These are phyloP conservation scores for Forbesichthys papilliferus DNA, from an alignment of 2,113 vertebrate genomes.

Conservation along the genomic window DNA sequence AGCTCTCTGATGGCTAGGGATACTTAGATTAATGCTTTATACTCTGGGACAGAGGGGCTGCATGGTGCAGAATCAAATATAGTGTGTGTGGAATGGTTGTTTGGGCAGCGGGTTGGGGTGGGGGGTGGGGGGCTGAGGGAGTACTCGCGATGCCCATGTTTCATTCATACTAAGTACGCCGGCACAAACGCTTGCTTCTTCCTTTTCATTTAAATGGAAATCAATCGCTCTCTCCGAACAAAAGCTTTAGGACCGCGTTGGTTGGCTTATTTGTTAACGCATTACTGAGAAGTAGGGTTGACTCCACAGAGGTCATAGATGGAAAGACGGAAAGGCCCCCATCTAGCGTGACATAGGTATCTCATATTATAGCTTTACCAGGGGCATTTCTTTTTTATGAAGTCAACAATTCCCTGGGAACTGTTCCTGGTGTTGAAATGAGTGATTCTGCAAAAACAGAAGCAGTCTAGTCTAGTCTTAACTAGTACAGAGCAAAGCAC, in stretches of 20 bases:
- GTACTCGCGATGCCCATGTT: slow-evolving; percentile 43
- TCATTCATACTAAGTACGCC: slow-evolving; percentile 25
- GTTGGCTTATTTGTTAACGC: slow-evolving; percentile 18
- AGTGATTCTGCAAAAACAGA: slow-evolving; percentile 29
- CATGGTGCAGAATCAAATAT: slow-evolving; percentile 37
- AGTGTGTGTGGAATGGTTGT: slow-evolving; percentile 33
- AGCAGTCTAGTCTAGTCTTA: slow-evolving; percentile 25
- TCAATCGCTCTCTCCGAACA: slow-evolving; percentile 31
- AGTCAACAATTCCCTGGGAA: slow-evolving; percentile 24
- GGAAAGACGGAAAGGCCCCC: slow-evolving; percentile 2
- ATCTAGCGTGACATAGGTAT: slow-evolving; percentile 17
- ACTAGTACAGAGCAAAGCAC: slow-evolving; percentile 11
- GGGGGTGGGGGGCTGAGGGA: slow-evolving; percentile 12
- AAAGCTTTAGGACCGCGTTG: slow-evolving; percentile 32
- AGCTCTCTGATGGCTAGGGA: slow-evolving; percentile 48
- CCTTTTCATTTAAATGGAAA: slow-evolving; percentile 60
- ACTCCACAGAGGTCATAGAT: slow-evolving; percentile 25
- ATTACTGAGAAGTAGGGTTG: not conserved
- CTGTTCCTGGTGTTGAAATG: slow-evolving; percentile 25
- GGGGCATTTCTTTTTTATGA: slow-evolving; percentile 17
- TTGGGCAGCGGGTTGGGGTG: slow-evolving; percentile 8
- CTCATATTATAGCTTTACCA: slow-evolving; percentile 19
- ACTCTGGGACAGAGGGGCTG: slow-evolving; percentile 24
- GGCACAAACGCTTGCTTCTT: slow-evolving; percentile 21
- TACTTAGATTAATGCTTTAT: slow-evolving; percentile 52